These are phyloP conservation scores for Dendronephthya gigantea DNA, from an alignment of 64 coral and sea anemone species.

Conservation along the genomic window DNA sequence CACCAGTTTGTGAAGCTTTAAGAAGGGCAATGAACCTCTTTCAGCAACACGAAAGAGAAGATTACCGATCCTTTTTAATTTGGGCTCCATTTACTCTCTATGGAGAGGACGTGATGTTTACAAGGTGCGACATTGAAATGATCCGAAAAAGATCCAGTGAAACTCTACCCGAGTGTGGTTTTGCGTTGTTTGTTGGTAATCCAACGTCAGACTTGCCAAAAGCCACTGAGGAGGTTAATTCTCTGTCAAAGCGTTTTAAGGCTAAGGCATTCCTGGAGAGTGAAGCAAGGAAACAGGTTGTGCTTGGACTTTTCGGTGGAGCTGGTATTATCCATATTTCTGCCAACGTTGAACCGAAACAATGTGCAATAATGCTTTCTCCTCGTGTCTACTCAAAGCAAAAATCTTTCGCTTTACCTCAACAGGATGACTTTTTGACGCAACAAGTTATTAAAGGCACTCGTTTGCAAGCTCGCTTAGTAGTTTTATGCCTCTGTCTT, in stretches of 20 bases:
- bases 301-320: too few species aligned
- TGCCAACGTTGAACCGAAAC: too few species aligned
- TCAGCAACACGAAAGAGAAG: background rate
- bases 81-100: background rate
- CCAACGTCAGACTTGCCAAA: too few species aligned
- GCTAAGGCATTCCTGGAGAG: background rate
- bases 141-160: background rate
- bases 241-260: background rate
- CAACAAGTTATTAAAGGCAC: background rate
- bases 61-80: background rate
- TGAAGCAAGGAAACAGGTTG: too few species aligned
- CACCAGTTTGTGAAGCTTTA: background rate
- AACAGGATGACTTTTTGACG: background rate
- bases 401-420: background rate
- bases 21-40: background rate
- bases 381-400: background rate
- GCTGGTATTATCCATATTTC: too few species aligned
- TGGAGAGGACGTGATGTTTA: background rate
- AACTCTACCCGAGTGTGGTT: too few species aligned
- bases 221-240: background rate
- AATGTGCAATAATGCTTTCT: background rate
- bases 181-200: background rate
- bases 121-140: background rate
- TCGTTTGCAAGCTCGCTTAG: background rate
- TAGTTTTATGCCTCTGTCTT: background rate